phyloP scores from a whole-genome alignment of 2,113 vertebrate genomes.

The Promerops cafer region DNA sequence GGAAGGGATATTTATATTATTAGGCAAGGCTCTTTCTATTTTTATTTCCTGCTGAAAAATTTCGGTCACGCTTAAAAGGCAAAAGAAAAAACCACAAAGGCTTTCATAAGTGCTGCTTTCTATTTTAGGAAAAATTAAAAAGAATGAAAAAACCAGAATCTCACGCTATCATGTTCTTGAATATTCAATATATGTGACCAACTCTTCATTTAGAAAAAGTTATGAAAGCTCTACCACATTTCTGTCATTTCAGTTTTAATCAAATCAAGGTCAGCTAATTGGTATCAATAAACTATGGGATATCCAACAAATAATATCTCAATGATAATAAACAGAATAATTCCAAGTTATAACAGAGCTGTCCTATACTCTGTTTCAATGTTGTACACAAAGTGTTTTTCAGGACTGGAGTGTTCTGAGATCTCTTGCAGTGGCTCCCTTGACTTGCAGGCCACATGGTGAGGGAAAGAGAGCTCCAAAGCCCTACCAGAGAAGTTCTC shows the following conservation, averaged over 20 bases:
- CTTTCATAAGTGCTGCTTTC: background rate
- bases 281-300: background rate
- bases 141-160: background rate
- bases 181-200: background rate
- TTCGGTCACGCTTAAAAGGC: background rate
- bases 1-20: background rate
- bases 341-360: background rate
- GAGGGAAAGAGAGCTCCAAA: background rate
- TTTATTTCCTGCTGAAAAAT: background rate
- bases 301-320: background rate
- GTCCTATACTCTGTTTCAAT: background rate
- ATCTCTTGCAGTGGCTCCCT: background rate
- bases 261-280: background rate
- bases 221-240: fast-evolving
- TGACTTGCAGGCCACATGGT: fast-evolving
- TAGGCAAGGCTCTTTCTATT: background rate
- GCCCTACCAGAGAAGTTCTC: background rate
- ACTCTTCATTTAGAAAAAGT: background rate
- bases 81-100: background rate
- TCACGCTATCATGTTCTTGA: background rate
- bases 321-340: background rate
- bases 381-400: background rate
- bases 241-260: background rate
- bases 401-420: background rate
- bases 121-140: background rate